Conservation (phyloP, 2,797 vertebrate species). For the Hemibagrus guttatus region DNA sequence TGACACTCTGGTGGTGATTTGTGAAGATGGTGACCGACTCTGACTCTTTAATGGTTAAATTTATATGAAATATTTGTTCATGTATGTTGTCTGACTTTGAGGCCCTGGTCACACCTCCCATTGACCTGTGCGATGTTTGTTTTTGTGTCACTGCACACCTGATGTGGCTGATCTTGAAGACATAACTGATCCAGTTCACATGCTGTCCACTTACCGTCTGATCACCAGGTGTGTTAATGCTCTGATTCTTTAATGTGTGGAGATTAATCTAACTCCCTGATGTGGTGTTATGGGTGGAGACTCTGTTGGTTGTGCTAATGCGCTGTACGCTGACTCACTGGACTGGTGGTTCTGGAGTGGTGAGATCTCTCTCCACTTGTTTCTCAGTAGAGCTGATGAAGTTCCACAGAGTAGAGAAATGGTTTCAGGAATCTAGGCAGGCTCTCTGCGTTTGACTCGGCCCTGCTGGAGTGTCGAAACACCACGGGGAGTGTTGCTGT, state of each 20-base stretch:
- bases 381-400: background rate
- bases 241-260: too few species aligned
- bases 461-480: constrained; percentile 18
- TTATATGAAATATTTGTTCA: too few species aligned
- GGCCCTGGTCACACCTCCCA: background rate
- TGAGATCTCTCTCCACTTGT: background rate
- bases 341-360: background rate
- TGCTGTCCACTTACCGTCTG: background rate
- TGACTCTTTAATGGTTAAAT: too few species aligned
- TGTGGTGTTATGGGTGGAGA: background rate
- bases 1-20: too few species aligned
- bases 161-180: background rate
- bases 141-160: background rate
- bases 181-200: background rate
- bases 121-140: background rate
- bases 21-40: too few species aligned
- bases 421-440: background rate
- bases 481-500: constrained; percentile 1
- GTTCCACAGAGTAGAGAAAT: background rate
- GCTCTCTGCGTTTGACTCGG: background rate
- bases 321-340: background rate
- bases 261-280: background rate
- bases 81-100: too few species aligned
- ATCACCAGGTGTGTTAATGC: background rate
- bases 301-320: background rate